Evolutionary conservation across 2,797 vertebrate species (phyloP).

Genomic region (Psittacula echo): DNA sequence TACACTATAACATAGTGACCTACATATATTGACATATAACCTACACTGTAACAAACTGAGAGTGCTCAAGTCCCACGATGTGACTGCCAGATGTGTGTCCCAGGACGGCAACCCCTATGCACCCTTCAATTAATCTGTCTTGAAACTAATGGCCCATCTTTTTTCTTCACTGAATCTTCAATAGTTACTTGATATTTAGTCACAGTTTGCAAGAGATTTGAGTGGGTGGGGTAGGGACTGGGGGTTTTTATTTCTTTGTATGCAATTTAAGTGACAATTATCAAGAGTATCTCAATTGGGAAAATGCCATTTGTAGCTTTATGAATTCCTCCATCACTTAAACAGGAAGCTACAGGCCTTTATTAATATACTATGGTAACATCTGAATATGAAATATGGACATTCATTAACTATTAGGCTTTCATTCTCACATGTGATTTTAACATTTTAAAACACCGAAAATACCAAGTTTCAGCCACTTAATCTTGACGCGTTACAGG

Average conservation of each 20-base stretch:
- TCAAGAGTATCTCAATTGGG: neutral
- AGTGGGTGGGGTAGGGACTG: neutral
- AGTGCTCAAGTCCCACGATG: neutral
- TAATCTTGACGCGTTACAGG: neutral
- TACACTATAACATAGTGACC: neutral
- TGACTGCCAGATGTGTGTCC: neutral
- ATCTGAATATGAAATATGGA: neutral
- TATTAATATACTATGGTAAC: neutral
- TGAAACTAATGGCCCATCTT: neutral
- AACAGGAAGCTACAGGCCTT: neutral
- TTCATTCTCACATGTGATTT: neutral
- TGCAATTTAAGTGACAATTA: neutral
- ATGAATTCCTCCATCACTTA: neutral
- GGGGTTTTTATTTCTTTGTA: neutral
- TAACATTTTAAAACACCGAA: constrained; percentile 27
- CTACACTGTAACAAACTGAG: neutral
- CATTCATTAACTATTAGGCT: neutral
- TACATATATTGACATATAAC: neutral
- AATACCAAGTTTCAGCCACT: neutral
- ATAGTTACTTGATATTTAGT: neutral
- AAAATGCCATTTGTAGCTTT: neutral
- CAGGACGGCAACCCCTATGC: neutral
- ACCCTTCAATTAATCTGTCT: neutral
- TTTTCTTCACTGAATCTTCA: neutral
- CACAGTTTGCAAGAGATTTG: neutral